These are phyloP conservation scores for Myocastor coypus DNA, from an alignment of 2,113 vertebrate species.

Conservation along the genomic window DNA sequence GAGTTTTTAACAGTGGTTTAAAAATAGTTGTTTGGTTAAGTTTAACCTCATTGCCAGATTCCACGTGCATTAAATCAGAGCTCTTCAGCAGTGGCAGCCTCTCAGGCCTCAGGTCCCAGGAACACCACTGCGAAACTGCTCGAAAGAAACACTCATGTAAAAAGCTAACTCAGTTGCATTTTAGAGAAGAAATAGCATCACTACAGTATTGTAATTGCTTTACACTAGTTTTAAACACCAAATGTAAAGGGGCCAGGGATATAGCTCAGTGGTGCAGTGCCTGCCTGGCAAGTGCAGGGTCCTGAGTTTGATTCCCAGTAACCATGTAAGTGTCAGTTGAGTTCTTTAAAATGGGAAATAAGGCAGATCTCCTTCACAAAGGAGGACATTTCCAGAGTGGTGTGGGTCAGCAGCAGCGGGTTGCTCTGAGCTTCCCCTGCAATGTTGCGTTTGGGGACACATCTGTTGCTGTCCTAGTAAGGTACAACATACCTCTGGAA, in stretches of 20 bases:
- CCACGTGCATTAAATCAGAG: background rate
- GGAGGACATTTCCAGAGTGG: background rate
- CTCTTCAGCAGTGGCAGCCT: background rate
- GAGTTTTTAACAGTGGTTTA: background rate
- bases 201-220: background rate
- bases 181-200: background rate
- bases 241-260: background rate
- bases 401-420: rapidly evolving
- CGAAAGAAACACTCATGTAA: background rate
- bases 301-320: too few species aligned
- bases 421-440: background rate
- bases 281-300: too few species aligned
- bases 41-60: background rate
- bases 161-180: conserved; percentile 1
- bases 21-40: background rate
- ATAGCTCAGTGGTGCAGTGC: too few species aligned
- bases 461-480: background rate
- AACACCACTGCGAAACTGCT: background rate
- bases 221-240: conserved; percentile 5
- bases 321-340: background rate
- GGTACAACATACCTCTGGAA: background rate
- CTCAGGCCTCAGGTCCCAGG: background rate
- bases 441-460: background rate
- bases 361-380: background rate
- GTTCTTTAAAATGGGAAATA: background rate